These are phyloP conservation scores for Pristionchus japonicus DNA, from an alignment of 2,888 invertebrate species.

Conservation along the genomic window DNA sequence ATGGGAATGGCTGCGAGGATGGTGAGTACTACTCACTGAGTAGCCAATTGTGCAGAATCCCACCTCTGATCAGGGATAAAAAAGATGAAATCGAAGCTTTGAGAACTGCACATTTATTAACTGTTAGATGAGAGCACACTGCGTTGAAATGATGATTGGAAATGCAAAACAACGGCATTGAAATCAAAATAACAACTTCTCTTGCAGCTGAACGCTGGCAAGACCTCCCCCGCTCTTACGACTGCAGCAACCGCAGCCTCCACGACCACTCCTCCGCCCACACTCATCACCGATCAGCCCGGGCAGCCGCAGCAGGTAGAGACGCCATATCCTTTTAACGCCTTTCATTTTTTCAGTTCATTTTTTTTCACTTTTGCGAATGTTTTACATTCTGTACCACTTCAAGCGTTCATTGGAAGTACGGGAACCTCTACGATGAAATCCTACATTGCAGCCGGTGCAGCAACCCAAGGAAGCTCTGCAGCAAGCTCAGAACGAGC, in stretches of 20 bases:
- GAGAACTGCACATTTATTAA: no score
- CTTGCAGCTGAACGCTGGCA: background rate
- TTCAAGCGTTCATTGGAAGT: no score
- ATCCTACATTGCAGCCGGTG: background rate
- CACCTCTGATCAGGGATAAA: no score
- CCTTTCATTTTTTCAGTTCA: background rate
- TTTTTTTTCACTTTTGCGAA: background rate
- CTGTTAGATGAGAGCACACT: no score
- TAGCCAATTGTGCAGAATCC: no score
- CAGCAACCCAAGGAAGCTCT: background rate
- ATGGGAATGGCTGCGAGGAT: constrained; percentile 48
- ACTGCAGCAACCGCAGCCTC: background rate
- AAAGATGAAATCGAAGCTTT: no score
- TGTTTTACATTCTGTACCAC: no score
- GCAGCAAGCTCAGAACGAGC: constrained; percentile 8
- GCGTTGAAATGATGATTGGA: no score
- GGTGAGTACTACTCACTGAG: background rate
- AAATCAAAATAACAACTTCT: no score
- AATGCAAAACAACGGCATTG: no score
- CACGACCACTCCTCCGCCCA: background rate
- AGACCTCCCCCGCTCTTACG: background rate
- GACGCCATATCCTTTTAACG: background rate
- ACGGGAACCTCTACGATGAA: no score
- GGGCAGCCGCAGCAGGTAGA: background rate
- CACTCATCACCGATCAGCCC: background rate